phyloP scores from a whole-genome alignment of 2,113 vertebrate genomes.

The Suricata suricatta region DNA sequence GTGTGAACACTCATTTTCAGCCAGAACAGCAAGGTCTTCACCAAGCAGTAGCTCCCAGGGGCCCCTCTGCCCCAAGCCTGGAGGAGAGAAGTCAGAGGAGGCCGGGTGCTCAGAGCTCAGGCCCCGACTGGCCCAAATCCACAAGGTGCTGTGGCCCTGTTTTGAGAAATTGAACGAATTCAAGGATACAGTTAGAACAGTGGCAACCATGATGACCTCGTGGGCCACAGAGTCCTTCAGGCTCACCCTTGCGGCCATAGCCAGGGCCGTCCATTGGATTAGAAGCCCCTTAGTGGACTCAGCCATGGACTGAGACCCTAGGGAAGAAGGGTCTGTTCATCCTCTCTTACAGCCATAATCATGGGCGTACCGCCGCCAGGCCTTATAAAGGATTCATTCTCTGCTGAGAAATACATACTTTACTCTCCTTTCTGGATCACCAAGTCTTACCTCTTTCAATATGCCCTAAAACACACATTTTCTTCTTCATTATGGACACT shows the following conservation, averaged over 20 bases:
- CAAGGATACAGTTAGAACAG: neutral
- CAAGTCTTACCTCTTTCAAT: neutral
- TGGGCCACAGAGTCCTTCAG: no score
- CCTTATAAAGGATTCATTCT: neutral
- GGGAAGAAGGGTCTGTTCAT: rapidly evolving
- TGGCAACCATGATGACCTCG: neutral
- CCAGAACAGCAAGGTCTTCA: neutral
- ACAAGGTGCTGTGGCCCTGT: no score
- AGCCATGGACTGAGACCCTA: neutral
- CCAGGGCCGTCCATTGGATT: neutral
- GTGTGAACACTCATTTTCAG: neutral
- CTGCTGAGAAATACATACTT: neutral
- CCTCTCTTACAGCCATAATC: neutral
- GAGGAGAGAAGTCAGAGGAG: neutral
- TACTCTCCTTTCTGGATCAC: neutral
- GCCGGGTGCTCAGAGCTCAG: neutral
- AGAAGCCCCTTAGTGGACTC: no score
- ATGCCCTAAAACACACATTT: neutral
- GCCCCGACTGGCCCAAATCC: rapidly evolving
- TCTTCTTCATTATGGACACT: neutral
- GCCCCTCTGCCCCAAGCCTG: neutral
- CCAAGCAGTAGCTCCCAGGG: rapidly evolving
- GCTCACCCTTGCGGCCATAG: no score
- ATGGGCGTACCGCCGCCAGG: rapidly evolving
- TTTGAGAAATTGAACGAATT: neutral